Conservation (phyloP, 2,113 vertebrate species). For the Reinhardtius hippoglossoides region DNA sequence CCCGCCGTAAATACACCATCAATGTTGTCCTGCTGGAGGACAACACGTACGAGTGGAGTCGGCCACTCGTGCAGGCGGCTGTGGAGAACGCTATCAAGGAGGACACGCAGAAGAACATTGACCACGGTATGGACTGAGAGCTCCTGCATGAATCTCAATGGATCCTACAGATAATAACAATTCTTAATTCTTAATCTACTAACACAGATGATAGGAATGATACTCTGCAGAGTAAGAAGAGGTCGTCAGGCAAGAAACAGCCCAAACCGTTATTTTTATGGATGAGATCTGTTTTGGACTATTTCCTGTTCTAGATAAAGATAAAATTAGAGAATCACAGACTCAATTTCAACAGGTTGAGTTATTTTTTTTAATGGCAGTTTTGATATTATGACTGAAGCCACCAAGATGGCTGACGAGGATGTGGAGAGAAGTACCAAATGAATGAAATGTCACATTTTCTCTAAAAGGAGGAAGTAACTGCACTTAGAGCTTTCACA, state of each 20-base stretch:
- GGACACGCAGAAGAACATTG: slow-evolving; percentile 67
- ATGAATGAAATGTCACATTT: no score
- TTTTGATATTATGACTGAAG: not conserved
- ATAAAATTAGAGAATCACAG: no score
- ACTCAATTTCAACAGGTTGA: no score
- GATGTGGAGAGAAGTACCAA: no score
- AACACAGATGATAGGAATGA: not conserved
- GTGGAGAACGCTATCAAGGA: slow-evolving; percentile 79
- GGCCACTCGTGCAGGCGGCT: slow-evolving; percentile 66
- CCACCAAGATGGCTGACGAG: no score
- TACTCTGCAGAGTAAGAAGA: not conserved
- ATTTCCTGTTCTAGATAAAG: not conserved
- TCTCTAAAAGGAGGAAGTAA: no score
- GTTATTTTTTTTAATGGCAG: not conserved
- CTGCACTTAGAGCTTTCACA: no score
- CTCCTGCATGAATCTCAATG: not conserved
- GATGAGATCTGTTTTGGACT: not conserved
- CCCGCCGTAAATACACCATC: slow-evolving; percentile 61
- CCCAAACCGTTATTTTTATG: not conserved
- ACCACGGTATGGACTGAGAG: slow-evolving; percentile 51
- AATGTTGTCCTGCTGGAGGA: slow-evolving; percentile 92
- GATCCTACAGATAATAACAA: not conserved
- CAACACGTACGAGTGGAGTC: slow-evolving; percentile 77
- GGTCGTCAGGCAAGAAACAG: not conserved
- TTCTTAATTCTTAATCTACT: not conserved